A percentile compares a stretch with the other conserved stretches of the same genome.
These are phyloP conservation scores for Pipistrellus pipistrellus DNA, from an alignment of 2,797 vertebrate species.

Conservation along the genomic window DNA sequence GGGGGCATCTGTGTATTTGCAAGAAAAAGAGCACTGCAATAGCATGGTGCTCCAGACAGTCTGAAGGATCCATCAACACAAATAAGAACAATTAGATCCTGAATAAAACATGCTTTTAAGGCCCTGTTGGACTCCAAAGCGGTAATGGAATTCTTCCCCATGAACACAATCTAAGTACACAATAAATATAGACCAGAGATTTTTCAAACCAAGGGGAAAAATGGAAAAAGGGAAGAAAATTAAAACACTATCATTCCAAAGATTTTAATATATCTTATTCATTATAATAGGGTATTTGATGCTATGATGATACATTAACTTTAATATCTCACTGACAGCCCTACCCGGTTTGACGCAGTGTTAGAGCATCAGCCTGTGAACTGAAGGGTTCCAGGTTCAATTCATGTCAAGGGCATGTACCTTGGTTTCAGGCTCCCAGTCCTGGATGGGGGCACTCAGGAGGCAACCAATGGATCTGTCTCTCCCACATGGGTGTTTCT, in stretches of 20 bases:
- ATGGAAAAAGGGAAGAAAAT: background rate
- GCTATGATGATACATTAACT: background rate
- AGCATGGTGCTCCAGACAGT: background rate
- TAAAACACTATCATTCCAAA: background rate
- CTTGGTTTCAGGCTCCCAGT: no score
- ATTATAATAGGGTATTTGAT: background rate
- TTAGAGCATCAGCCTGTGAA: no score
- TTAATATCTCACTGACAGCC: background rate
- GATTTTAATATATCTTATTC: background rate
- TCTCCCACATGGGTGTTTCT: no score
- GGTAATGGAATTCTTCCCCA: background rate
- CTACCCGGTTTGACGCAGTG: no score
- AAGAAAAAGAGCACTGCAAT: background rate
- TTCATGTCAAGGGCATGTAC: no score
- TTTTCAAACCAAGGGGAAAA: background rate
- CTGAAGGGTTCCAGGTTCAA: no score
- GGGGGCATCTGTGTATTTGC: background rate
- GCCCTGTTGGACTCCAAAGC: background rate
- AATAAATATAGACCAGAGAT: constrained; percentile 12
- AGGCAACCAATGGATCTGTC: no score
- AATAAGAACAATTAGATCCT: background rate
- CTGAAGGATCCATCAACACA: background rate
- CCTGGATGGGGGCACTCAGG: no score
- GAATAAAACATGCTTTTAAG: background rate
- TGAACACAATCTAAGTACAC: background rate